Base-by-base conservation (phyloP, 2,888 invertebrate species). In the Volucella zonaria region DNA sequence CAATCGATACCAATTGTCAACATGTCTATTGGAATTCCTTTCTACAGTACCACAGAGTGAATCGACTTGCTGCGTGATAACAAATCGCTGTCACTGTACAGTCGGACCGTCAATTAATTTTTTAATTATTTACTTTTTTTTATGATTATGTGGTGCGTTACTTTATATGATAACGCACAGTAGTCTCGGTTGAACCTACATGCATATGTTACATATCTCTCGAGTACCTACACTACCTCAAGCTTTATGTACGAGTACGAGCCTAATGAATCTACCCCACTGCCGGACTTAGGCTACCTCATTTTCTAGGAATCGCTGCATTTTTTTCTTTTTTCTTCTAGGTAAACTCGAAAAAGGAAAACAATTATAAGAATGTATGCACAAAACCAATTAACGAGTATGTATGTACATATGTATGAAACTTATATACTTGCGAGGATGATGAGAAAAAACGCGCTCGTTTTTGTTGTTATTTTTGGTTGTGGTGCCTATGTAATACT, bases 61-160 rank as follows among this genome's bases (percentile, higher is more conserved):
- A 75, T 75, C 58, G 59, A 75, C 79, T 52, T 78, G 62, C 18
- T 18, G 45, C 31, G 1, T 70, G 79, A 83, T 83, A 79, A 79
- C 42, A 49, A 67, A 54, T 56, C 54, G 47, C 23, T 47, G 47
- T 12, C 45, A 52, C 9, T 47, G 54, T 38, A 11, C 23, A 62
- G 15, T 66, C 52, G 12, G 42, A 15, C 31, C 42, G 40, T 3
- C 49, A 58, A 66, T 73, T 56, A 43, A 15, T 71, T 51, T 47
- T 52, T 66, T 61, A 42, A 64, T 42, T 47, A 38, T 61, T 61
- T 52, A 43, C 43, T 62, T 77, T 40, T 71, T 68, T 64, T 73
- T 76, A 31, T 31, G 31, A 31, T 31, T 31, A 4, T 73, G 58
- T 66, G 15, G 52, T 54, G 3, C 8, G 8, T 54, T 42, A 15